A percentile compares a stretch with the other conserved stretches of the same genome.
Conservation (phyloP, 2,113 vertebrate species). For the Clinocottus analis region DNA sequence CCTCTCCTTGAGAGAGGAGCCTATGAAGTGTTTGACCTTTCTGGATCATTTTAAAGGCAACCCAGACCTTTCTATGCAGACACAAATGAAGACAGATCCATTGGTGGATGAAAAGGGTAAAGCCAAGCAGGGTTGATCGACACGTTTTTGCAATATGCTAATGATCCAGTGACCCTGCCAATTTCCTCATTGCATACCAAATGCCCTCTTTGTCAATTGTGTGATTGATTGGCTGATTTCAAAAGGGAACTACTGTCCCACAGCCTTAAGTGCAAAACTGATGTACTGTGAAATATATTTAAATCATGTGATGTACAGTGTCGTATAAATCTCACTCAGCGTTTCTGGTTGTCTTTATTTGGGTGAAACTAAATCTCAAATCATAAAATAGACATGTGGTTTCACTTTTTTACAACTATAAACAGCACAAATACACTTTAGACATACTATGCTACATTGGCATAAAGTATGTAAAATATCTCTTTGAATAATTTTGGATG, state of each 20-base stretch:
- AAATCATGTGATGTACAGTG: slow-evolving; percentile 42
- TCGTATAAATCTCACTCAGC: slow-evolving; percentile 12
- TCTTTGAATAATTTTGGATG: slow-evolving; percentile 22
- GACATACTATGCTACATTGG: slow-evolving; percentile 16
- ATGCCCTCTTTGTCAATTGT: slow-evolving; percentile 70
- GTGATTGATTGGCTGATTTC: slow-evolving; percentile 70
- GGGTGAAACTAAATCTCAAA: slow-evolving; percentile 32
- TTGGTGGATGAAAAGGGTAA: slow-evolving; percentile 84
- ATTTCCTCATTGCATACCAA: slow-evolving; percentile 74
- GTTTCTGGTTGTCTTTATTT: slow-evolving; percentile 1
- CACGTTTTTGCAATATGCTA: slow-evolving; percentile 78
- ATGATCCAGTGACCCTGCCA: slow-evolving; percentile 66
- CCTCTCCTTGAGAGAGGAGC: slow-evolving; percentile 67
- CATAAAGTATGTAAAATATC: slow-evolving; percentile 31
- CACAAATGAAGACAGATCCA: slow-evolving; percentile 84
- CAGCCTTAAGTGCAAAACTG: slow-evolving; percentile 43
- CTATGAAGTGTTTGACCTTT: slow-evolving; percentile 83
- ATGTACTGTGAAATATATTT: slow-evolving; percentile 36
- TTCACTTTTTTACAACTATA: slow-evolving; percentile 23
- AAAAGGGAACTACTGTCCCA: slow-evolving; percentile 51
- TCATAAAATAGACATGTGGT: slow-evolving; percentile 9
- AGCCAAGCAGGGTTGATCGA: slow-evolving; percentile 73
- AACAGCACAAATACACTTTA: slow-evolving; percentile 27
- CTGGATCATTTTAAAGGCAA: slow-evolving; percentile 79
- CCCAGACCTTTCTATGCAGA: slow-evolving; percentile 81